Evolutionary conservation across 2,113 vertebrate species (phyloP).

Genomic region (Sciurus niger): DNA sequence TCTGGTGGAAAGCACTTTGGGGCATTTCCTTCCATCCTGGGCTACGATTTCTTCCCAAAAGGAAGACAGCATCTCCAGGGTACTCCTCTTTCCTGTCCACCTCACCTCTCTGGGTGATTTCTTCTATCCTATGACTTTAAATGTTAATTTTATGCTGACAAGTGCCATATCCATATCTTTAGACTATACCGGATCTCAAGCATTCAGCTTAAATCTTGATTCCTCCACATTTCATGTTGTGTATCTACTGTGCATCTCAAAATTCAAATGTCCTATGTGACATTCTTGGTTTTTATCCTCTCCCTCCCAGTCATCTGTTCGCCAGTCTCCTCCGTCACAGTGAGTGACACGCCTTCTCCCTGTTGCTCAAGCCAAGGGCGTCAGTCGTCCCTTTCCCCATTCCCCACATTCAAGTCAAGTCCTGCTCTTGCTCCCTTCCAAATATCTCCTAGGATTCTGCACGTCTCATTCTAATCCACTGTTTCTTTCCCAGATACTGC

Average conservation of each 20-base stretch:
- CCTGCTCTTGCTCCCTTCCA: neutral
- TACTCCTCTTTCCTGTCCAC: neutral
- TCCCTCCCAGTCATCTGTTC: neutral
- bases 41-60: neutral
- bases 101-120: neutral
- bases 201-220: neutral
- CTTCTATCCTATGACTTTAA: neutral
- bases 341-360: neutral
- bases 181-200: neutral
- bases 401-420: neutral
- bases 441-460: neutral
- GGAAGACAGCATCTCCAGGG: neutral
- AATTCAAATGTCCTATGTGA: neutral
- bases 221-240: neutral
- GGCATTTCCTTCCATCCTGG: neutral
- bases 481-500: neutral
- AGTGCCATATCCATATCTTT: neutral
- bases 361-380: neutral
- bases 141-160: neutral
- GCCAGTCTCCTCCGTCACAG: neutral
- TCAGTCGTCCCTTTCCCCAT: neutral
- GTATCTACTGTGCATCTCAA: neutral
- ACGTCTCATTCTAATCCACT: neutral
- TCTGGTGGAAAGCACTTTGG: neutral
- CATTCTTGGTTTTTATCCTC: neutral